Conservation (phyloP, 2,113 vertebrate species). For the Scatophagus argus region DNA sequence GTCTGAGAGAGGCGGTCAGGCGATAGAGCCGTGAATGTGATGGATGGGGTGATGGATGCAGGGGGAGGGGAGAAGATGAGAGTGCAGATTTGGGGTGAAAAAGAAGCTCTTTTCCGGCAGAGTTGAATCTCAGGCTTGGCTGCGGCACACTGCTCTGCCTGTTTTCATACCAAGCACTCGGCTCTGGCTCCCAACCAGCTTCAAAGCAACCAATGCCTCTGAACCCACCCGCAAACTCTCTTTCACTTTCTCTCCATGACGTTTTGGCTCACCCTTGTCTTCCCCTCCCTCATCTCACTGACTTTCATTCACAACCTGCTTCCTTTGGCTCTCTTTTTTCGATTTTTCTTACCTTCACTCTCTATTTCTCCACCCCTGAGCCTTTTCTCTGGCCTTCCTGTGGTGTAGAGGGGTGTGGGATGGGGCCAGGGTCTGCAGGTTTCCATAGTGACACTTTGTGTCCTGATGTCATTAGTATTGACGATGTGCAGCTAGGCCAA, state of each 20-base stretch:
- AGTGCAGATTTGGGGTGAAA: slow-evolving; percentile 73
- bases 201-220: slow-evolving; percentile 44
- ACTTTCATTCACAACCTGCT: slow-evolving; percentile 56
- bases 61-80: slow-evolving; percentile 70
- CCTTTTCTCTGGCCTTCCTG: slow-evolving; percentile 51
- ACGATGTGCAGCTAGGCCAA: slow-evolving; percentile 70
- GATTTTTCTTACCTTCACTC: slow-evolving; percentile 42
- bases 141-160: slow-evolving; percentile 76
- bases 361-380: slow-evolving; percentile 27
- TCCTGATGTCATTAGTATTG: slow-evolving; percentile 82
- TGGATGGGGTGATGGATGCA: slow-evolving; percentile 57
- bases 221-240: slow-evolving; percentile 10
- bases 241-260: slow-evolving; percentile 35
- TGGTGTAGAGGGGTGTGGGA: slow-evolving; percentile 54
- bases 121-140: slow-evolving; percentile 76
- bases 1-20: slow-evolving; percentile 56
- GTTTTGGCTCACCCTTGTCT: slow-evolving; percentile 49
- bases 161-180: slow-evolving; percentile 73
- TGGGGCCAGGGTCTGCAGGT: slow-evolving; percentile 60
- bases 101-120: slow-evolving; percentile 65
- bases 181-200: slow-evolving; percentile 61
- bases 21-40: slow-evolving; percentile 54
- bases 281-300: slow-evolving; percentile 49
- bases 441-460: slow-evolving; percentile 79
- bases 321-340: slow-evolving; percentile 39